These are phyloP conservation scores for Tiliacea aurago DNA, from an alignment of 2,888 invertebrate genomes.

Conservation along the genomic window DNA sequence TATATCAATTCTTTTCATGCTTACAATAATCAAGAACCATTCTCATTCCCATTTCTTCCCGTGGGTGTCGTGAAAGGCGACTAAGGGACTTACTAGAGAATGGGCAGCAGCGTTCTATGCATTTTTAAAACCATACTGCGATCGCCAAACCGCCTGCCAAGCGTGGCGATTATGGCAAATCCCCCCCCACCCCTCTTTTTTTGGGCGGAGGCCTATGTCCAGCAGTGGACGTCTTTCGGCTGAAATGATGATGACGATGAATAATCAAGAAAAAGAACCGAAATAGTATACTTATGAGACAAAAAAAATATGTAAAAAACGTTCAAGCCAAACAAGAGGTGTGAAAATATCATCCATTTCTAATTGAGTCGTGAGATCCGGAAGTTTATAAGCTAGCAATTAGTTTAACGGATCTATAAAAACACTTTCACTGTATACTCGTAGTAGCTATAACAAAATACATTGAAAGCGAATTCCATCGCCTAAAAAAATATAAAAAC, in stretches of 20 bases:
- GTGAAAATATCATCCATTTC: conserved; percentile 40
- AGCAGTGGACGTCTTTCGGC: too few species aligned
- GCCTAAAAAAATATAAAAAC: background rate
- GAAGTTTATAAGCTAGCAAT: conserved; percentile 28
- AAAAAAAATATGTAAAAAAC: background rate
- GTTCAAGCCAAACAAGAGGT: conserved; percentile 11
- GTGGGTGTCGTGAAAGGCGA: too few species aligned
- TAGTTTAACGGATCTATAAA: conserved; percentile 47
- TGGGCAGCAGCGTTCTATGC: too few species aligned
- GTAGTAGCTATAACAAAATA: background rate
- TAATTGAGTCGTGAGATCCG: conserved; percentile 46
- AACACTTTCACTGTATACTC: conserved; percentile 49
- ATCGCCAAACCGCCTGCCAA: too few species aligned
- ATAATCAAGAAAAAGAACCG: background rate
- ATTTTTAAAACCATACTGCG: too few species aligned
- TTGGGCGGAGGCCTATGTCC: too few species aligned
- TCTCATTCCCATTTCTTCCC: too few species aligned
- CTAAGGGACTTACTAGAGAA: too few species aligned
- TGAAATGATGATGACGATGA: too few species aligned
- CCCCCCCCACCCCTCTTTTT: too few species aligned
- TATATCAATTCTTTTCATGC: background rate
- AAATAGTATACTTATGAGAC: background rate
- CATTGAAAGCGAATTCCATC: conserved; percentile 11
- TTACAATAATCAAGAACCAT: background rate
- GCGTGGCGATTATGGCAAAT: too few species aligned